These are phyloP conservation scores for Scyliorhinus canicula DNA, from an alignment of 2,797 vertebrate species.

Conservation along the genomic window DNA sequence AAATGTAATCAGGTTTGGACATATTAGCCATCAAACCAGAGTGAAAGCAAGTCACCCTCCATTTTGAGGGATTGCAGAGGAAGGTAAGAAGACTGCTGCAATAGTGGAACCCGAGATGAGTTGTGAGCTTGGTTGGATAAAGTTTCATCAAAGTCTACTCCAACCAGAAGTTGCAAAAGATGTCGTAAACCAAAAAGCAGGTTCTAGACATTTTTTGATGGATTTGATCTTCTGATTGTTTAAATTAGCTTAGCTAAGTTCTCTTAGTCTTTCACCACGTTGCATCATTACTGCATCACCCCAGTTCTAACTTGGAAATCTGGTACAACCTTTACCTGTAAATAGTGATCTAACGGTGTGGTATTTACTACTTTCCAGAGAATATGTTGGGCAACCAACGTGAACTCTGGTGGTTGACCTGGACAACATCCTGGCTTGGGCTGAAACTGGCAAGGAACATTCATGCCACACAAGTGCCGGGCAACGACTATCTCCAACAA, in stretches of 20 bases:
- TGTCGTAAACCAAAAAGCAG: background rate
- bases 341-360: background rate
- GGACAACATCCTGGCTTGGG: no score
- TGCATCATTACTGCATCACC: background rate
- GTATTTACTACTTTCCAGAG: background rate
- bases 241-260: background rate
- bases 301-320: background rate
- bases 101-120: background rate
- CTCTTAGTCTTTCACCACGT: background rate
- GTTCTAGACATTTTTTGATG: background rate
- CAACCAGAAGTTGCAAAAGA: background rate
- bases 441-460: no score
- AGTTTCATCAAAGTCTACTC: background rate
- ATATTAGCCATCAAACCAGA: background rate
- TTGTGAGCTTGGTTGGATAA: no score
- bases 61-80: background rate
- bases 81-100: background rate
- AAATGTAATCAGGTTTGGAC: background rate
- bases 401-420: background rate
- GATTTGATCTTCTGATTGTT: background rate
- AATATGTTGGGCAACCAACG: background rate
- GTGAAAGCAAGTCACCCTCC: background rate
- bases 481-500: no score
- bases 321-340: background rate
- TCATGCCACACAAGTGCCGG: no score